Conservation (phyloP, 2,888 invertebrate genomes). For the Homarus gammarus region DNA sequence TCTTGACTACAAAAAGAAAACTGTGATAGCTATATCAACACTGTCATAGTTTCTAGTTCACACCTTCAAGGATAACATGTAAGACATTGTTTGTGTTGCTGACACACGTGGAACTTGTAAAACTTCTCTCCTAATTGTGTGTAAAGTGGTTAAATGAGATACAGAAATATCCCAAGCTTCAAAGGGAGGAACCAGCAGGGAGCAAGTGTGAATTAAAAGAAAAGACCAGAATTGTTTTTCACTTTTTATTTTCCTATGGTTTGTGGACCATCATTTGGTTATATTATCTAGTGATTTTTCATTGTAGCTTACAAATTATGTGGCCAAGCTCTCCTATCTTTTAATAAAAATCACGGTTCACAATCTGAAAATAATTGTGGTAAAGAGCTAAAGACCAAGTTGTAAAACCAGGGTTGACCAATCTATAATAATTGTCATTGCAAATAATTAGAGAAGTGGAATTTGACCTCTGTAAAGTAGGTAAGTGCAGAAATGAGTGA, state of each 20-base stretch:
- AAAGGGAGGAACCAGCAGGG: background rate
- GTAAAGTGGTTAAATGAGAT: background rate
- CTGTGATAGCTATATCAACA: too few relatives aligned
- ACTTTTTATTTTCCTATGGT: constrained; percentile 56
- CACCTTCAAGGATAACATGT: too few relatives aligned
- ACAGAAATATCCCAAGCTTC: background rate
- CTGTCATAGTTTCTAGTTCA: too few relatives aligned
- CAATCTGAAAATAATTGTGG: constrained; percentile 27
- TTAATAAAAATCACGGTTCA: constrained; percentile 36
- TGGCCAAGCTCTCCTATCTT: constrained; percentile 38
- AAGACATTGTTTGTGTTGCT: too few relatives aligned
- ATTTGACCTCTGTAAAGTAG: constrained; percentile 37
- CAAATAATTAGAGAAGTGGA: constrained; percentile 37
- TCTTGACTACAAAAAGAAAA: too few relatives aligned
- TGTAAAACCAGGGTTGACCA: constrained; percentile 27
- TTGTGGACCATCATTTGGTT: constrained; percentile 47
- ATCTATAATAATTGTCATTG: constrained; percentile 31
- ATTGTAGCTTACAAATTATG: constrained; percentile 62
- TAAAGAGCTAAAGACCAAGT: constrained; percentile 42
- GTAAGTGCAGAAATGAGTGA: constrained; percentile 24
- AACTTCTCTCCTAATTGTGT: too few relatives aligned
- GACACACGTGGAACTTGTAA: too few relatives aligned
- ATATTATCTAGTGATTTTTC: constrained; percentile 42
- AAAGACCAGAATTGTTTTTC: constrained; percentile 16
- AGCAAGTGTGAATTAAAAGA: background rate